These are phyloP conservation scores for Octonoba sinensis DNA, from an alignment of 2,888 invertebrate species.

Conservation along the genomic window DNA sequence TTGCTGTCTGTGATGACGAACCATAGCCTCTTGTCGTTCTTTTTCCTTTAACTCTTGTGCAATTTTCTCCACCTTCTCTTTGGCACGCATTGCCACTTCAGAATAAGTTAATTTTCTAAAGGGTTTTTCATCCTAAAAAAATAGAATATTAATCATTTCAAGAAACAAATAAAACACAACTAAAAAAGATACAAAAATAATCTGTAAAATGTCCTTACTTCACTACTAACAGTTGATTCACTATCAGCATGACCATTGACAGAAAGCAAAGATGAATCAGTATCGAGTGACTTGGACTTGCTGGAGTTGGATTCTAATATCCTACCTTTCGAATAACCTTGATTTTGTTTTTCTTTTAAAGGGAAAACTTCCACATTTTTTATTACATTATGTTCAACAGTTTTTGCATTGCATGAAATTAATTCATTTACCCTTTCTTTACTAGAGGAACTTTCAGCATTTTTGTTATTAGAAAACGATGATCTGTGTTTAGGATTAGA, in stretches of 20 bases:
- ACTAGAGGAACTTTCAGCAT: conserved; percentile 43
- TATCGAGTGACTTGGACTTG: conserved; percentile 30
- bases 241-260: conserved; percentile 62
- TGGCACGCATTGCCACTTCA: conserved; percentile 63
- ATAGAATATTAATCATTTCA: neutral
- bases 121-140: conserved; percentile 56
- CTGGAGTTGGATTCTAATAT: conserved; percentile 37
- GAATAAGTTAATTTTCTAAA: conserved; percentile 64
- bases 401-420: conserved; percentile 33
- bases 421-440: conserved; percentile 49
- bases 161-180: too few species aligned
- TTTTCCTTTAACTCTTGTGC: conserved; percentile 58
- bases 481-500: conserved; percentile 44
- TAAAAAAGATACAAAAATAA: neutral
- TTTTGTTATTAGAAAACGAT: conserved; percentile 53
- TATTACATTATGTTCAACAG: conserved; percentile 28
- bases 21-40: conserved; percentile 57
- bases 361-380: conserved; percentile 37
- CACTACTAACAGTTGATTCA: conserved; percentile 59
- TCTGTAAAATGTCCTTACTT: conserved; percentile 16
- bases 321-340: conserved; percentile 41
- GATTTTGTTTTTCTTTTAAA: conserved; percentile 46
- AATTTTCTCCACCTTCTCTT: conserved; percentile 60
- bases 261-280: conserved; percentile 41
- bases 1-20: conserved; percentile 58